These are phyloP conservation scores for Emberiza fucata DNA, from an alignment of 2,113 vertebrate species.

Conservation along the genomic window DNA sequence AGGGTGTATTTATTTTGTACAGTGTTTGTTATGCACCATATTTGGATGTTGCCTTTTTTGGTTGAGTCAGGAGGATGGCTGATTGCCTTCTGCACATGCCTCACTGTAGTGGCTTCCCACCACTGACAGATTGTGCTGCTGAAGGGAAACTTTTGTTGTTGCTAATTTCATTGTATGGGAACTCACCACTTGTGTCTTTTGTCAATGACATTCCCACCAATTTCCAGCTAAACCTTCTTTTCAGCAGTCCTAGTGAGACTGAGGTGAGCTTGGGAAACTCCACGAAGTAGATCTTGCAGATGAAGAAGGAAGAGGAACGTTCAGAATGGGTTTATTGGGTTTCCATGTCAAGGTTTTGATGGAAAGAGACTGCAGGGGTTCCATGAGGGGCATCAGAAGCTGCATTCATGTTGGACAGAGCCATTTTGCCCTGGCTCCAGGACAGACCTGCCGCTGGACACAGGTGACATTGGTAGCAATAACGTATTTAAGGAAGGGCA, in stretches of 20 bases:
- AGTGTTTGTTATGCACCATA: background rate
- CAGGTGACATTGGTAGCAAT: background rate
- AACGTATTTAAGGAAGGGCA: background rate
- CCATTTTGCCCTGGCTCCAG: background rate
- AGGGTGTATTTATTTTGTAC: background rate
- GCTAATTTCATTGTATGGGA: background rate
- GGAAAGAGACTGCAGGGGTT: background rate
- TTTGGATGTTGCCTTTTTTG: background rate
- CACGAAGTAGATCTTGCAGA: background rate
- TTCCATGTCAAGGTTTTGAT: background rate
- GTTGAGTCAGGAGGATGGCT: background rate
- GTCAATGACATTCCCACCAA: background rate
- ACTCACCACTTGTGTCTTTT: background rate
- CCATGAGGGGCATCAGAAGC: background rate
- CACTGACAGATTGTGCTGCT: background rate
- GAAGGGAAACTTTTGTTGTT: background rate
- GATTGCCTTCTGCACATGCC: background rate
- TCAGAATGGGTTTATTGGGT: background rate
- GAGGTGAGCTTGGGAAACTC: background rate
- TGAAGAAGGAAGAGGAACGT: background rate
- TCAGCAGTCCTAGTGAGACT: background rate
- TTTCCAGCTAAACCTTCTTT: background rate
- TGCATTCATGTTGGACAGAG: background rate
- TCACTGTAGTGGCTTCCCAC: background rate
- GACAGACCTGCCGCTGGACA: fast-evolving